phyloP scores from a whole-genome alignment of 2,888 invertebrate genomes.

The Exephanes ischioxanthus region DNA sequence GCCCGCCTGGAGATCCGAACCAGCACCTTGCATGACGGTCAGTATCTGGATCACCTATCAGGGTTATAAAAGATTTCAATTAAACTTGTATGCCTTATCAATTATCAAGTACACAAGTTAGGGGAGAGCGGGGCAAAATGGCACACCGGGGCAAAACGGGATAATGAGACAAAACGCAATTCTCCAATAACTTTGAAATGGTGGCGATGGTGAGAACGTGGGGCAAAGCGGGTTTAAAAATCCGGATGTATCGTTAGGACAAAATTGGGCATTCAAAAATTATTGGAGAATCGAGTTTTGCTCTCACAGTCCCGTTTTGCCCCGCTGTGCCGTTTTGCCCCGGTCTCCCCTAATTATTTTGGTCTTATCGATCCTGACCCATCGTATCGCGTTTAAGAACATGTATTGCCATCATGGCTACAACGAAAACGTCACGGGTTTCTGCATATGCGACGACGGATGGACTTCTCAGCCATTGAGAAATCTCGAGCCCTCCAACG shows the following conservation, averaged over 20 bases:
- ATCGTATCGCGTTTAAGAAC: conserved; percentile 69
- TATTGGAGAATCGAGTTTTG: too few species aligned
- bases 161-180: too few species aligned
- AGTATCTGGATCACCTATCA: conserved; percentile 30
- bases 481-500: conserved; percentile 80
- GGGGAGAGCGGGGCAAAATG: too few species aligned
- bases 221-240: too few species aligned
- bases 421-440: conserved; percentile 79
- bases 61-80: neutral
- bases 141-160: too few species aligned
- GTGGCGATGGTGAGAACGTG: too few species aligned
- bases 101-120: neutral
- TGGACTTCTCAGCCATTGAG: conserved; percentile 83
- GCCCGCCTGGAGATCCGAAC: conserved; percentile 69
- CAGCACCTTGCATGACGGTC: conserved; percentile 69
- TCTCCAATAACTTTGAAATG: too few species aligned
- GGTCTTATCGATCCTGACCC: neutral
- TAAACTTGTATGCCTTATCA: neutral
- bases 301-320: too few species aligned
- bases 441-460: conserved; percentile 83
- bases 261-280: too few species aligned
- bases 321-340: too few species aligned
- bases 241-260: too few species aligned
- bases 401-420: conserved; percentile 83
- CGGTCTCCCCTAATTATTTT: too few species aligned